phyloP scores from a whole-genome alignment of 2,113 vertebrate species.

The Rhabdornis inornatus region DNA sequence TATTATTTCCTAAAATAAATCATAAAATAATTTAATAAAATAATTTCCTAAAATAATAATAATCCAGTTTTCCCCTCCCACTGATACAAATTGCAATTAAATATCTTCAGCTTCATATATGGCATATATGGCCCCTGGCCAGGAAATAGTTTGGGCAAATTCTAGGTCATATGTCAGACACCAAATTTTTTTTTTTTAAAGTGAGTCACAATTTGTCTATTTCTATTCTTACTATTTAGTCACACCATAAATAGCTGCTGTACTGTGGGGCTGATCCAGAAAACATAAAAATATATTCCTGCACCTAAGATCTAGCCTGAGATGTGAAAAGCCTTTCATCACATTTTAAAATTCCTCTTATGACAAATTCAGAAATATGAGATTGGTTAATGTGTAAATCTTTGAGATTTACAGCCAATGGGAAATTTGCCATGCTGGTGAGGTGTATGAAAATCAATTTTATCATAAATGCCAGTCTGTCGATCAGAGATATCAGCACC shows the following conservation, averaged over 20 bases:
- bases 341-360: background rate
- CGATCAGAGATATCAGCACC: background rate
- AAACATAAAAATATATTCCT: background rate
- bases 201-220: background rate
- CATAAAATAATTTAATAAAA: too few relatives aligned
- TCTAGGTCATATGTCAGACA: background rate
- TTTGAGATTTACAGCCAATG: background rate
- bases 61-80: background rate
- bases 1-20: background rate
- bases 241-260: background rate
- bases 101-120: conserved; percentile 1
- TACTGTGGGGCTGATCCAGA: background rate
- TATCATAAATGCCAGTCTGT: background rate
- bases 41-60: background rate
- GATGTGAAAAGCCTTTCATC: background rate
- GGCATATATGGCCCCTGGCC: background rate
- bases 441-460: background rate
- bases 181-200: background rate
- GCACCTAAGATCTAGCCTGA: background rate
- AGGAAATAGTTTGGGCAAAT: conserved; percentile 29
- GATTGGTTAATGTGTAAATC: background rate
- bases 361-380: background rate
- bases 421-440: background rate
- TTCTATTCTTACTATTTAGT: background rate
- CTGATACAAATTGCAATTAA: conserved; percentile 9